Conservation (phyloP, 2,888 invertebrate species). For the Melanotus villosus region DNA sequence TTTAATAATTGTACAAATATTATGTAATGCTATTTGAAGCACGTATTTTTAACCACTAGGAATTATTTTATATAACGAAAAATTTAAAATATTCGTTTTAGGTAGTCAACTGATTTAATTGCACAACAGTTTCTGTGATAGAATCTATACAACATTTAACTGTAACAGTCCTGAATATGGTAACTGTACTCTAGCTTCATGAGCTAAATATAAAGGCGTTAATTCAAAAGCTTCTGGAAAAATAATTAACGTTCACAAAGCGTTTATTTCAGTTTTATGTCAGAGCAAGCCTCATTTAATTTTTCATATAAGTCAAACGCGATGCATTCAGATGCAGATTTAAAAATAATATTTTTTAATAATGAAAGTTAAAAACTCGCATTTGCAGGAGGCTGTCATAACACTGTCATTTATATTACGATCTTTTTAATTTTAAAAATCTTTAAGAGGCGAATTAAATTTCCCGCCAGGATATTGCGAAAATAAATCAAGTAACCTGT, state of each 20-base stretch:
- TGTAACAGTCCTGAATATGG: conserved; percentile 22
- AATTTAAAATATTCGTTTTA: too few species aligned
- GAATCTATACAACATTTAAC: too few species aligned
- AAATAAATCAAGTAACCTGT: conserved; percentile 64
- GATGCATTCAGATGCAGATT: conserved; percentile 63
- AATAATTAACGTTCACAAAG: conserved; percentile 51
- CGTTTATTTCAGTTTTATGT: conserved; percentile 51
- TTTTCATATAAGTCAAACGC: conserved; percentile 54
- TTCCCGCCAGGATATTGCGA: conserved; percentile 65
- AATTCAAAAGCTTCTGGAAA: conserved; percentile 45
- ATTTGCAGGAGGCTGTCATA: conserved; percentile 60
- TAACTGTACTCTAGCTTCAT: conserved; percentile 28
- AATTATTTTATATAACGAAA: too few species aligned
- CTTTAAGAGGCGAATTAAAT: conserved; percentile 64
- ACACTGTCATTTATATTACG: conserved; percentile 66
- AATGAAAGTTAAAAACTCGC: conserved; percentile 63
- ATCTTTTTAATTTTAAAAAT: conserved; percentile 66
- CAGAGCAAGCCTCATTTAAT: conserved; percentile 50
- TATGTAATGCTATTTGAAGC: too few species aligned
- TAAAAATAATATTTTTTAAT: conserved; percentile 64
- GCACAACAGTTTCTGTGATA: conserved; percentile 6
- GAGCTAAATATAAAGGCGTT: conserved; percentile 40
- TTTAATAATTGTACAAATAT: too few species aligned
- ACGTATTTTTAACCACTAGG: too few species aligned
- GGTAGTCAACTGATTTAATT: conserved; percentile 13